Evolutionary conservation across 2,888 invertebrate genomes (phyloP), one percentile per base, ranked within the genome.

Genomic region (Prosopocoilus inquinatus): DNA sequence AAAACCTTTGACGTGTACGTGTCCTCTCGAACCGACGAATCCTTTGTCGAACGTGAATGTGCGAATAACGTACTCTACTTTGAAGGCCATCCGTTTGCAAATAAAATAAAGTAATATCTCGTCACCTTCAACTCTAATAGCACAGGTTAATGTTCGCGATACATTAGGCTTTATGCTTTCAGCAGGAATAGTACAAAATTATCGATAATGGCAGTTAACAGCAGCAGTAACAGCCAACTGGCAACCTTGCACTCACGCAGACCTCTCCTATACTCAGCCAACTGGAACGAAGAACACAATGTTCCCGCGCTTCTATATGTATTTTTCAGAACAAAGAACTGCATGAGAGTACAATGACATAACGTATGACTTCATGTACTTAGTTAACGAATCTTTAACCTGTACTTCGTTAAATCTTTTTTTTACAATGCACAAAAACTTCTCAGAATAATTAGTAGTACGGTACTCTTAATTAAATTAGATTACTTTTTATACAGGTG

Each of bases 91-190:
- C 50, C 34, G 45, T 36, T 32, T 11, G 50, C 50, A 35, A 44
- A 50, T 50, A 45, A 50, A 50, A 50, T 50, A 44, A 50, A 50
- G 45, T 33, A 50, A 28, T 45, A 9, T 3, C 44, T 45, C 35
- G 44, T 50, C 50, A 50, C 50, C 50, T 50, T 50, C 50, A 50
- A 50, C 50, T 50, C 50, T 50, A 44, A 44, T n/a, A 46, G 46
- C 33, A 20, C 50, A 45, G 50, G 50, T 50, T 50, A 50, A 50
- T 45, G 50, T 50, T 50, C 50, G 44, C 35, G 35, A 44, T 34
- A 50, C 33, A 41, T 41, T 50, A 35, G 35, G 35, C 44, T 20
- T 50, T 50, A 50, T 45, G 41, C 36, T 50, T 28, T 28, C 20
- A 28, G 20, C 20, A 28, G 20, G 20, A 28, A 28, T 28, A 28